Conservation (phyloP, 2,888 invertebrate species). For the Mystacides longicornis region DNA sequence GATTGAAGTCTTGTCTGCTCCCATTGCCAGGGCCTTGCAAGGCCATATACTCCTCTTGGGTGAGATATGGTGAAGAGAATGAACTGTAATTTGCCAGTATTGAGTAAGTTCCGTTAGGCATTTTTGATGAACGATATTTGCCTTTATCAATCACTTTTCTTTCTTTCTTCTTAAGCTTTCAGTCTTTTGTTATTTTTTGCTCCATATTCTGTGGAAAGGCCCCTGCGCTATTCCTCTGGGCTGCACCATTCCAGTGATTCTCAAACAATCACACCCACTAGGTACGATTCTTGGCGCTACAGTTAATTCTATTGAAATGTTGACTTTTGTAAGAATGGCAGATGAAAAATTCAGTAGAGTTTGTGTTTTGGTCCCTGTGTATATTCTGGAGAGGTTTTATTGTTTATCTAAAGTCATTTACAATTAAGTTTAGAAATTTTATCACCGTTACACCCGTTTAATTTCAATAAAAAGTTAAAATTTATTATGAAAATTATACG, state of each 20-base stretch:
- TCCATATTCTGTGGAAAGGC: too few species aligned
- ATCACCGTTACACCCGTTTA: not conserved
- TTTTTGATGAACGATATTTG: slow-evolving; percentile 9
- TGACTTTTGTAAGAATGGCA: too few species aligned
- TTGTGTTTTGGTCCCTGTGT: not conserved
- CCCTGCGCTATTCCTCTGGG: too few species aligned
- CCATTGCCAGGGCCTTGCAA: slow-evolving; percentile 48
- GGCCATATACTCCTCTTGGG: slow-evolving; percentile 51
- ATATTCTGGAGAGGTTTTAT: not conserved
- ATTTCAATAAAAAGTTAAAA: not conserved
- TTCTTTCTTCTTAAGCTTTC: not conserved
- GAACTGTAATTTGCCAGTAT: slow-evolving; percentile 35
- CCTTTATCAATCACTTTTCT: too few species aligned
- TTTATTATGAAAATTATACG: not conserved
- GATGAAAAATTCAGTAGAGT: too few species aligned
- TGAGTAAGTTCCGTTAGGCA: slow-evolving; percentile 23
- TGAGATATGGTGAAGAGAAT: slow-evolving; percentile 49
- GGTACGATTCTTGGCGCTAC: too few species aligned
- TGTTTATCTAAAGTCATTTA: too few species aligned
- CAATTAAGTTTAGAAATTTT: not conserved
- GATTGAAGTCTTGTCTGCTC: slow-evolving; percentile 43
- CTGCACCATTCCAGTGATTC: too few species aligned
- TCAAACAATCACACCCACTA: too few species aligned
- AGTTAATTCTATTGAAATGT: too few species aligned
- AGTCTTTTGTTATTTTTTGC: too few species aligned